Percentiles rank a stretch among this genome's conserved stretches.
These are phyloP conservation scores for Amiota minor DNA, from an alignment of 2,888 invertebrate genomes.

Conservation along the genomic window DNA sequence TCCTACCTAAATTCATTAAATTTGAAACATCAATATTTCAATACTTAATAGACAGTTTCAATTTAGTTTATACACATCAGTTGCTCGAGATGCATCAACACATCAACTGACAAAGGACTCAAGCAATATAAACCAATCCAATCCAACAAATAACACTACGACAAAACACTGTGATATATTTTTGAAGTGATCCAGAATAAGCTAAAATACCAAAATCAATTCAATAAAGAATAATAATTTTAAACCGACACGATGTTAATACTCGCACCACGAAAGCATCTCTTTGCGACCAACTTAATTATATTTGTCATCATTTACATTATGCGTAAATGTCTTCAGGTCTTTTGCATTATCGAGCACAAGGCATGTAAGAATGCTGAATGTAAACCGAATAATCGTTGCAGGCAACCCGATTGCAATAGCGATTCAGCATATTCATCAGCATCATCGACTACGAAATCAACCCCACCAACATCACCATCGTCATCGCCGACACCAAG, in stretches of 20 bases:
- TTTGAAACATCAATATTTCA: no score
- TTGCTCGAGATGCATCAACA: not conserved
- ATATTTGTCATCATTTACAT: constrained; percentile 60
- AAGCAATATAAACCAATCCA: not conserved
- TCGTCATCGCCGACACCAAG: not conserved
- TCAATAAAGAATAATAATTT: not conserved
- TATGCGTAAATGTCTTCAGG: constrained; percentile 58
- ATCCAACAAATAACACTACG: not conserved
- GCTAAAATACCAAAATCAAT: not conserved
- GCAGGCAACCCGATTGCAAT: constrained; percentile 45
- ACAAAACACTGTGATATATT: no score
- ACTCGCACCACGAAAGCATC: constrained; percentile 61
- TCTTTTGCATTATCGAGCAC: constrained; percentile 64
- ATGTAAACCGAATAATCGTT: constrained; percentile 35
- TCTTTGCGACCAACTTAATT: constrained; percentile 61
- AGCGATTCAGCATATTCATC: not conserved
- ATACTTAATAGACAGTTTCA: no score
- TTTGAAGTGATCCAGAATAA: not conserved
- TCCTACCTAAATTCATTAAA: no score
- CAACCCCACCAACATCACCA: not conserved
- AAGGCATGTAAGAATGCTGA: constrained; percentile 43
- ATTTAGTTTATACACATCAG: no score
- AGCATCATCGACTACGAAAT: not conserved
- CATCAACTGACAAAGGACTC: not conserved
- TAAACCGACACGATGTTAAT: not conserved